Base-by-base conservation (phyloP, 2,888 invertebrate genomes). In the Tinea trinotella region DNA sequence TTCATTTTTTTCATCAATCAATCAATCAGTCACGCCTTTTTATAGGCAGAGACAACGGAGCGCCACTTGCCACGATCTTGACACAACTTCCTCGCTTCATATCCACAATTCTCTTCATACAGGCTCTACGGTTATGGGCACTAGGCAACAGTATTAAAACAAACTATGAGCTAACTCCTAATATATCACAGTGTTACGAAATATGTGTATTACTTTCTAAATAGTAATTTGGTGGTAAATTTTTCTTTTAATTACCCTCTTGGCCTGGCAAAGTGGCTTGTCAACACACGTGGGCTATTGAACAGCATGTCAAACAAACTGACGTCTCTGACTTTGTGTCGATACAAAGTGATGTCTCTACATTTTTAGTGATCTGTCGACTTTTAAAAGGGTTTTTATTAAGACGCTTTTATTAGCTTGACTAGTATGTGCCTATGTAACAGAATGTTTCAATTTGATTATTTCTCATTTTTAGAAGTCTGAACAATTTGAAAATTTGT, bases 291-390 rank as follows among this genome's bases (percentile, higher is more conserved):
- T 62, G 61, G n/a, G 64, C 69, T 70, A 74, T 74, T 67, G 73
- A 65, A 77, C 84, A 82, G 82, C 71, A 82, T 84, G 83, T 78
- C 76, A 78, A 72, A 66, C 67, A 77, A 75, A 81, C 71, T 74
- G 81, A 82, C 82, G 74, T 76, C 82, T 84, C 76, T 22, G 22
- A 22, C 22, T 22, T 22, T 22, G 4, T 30, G 30, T 30, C 30
- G 30, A 30, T 30, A 30, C 30, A n/a, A n/a, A 30, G 30, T 30
- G 30, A 7, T 7, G 30, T 30, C 30, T 30, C 30, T 30, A 7
- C 7, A n/a, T 30, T 30, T 30, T 30, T 30, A 30, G 30, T 7
- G 30, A 30, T 30, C 30, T n/a, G n/a, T n/a, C n/a, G n/a, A n/a
- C n/a, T n/a, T n/a, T n/a, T n/a, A n/a, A n/a, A n/a, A n/a, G n/a